Evolutionary conservation across 2,797 vertebrate genomes (phyloP).

Genomic region (Onychomys arenicola): DNA sequence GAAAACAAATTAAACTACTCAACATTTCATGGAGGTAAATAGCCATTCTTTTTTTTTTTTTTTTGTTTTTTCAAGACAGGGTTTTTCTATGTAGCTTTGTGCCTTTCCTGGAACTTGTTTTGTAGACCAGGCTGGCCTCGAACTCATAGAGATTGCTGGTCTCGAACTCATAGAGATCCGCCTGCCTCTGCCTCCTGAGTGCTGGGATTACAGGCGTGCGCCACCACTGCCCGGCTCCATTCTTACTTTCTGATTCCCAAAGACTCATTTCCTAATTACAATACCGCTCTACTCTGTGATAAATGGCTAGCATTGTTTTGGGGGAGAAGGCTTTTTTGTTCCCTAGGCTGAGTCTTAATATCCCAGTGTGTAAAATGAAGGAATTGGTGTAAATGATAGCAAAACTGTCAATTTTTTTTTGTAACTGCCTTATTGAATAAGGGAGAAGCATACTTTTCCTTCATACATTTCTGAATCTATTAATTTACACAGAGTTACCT

Average conservation of each 20-base stretch:
- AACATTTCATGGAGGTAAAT: neutral
- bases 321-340: neutral
- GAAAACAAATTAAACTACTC: neutral
- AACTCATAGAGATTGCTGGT: too few relatives aligned
- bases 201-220: too few relatives aligned
- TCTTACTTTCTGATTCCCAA: constrained; percentile 35
- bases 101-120: too few relatives aligned
- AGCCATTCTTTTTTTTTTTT: neutral
- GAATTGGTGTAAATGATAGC: neutral
- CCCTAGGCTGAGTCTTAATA: neutral
- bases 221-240: too few relatives aligned
- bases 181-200: too few relatives aligned
- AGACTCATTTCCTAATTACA: neutral
- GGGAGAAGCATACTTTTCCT: neutral
- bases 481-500: neutral
- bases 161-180: too few relatives aligned
- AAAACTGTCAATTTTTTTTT: neutral
- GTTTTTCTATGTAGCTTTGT: too few relatives aligned
- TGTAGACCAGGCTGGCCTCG: too few relatives aligned
- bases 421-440: neutral
- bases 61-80: too few relatives aligned
- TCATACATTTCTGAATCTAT: neutral
- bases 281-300: neutral
- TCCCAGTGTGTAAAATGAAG: neutral
- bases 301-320: neutral